Conservation (phyloP, 1,140 invertebrate species). For the Mylabris phalerata region DNA sequence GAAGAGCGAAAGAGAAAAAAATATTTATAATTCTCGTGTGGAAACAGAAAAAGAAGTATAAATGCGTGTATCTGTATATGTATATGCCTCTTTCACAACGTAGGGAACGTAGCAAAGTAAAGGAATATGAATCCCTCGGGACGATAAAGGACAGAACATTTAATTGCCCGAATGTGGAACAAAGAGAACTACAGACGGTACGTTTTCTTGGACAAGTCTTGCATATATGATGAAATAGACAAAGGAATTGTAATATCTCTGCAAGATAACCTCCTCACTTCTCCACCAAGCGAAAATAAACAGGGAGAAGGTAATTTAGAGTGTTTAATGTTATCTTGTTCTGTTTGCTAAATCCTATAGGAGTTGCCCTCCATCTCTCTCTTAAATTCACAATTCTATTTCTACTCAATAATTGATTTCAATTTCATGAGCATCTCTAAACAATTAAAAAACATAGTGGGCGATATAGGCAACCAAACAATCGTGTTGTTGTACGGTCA, state of each 20-base stretch:
- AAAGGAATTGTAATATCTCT: conserved; percentile 41
- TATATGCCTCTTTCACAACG: conserved; percentile 18
- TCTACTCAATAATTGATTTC: too few relatives aligned
- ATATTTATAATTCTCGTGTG: conserved; percentile 34
- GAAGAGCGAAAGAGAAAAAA: conserved; percentile 23
- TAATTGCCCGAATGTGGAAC: conserved; percentile 27
- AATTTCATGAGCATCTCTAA: too few relatives aligned
- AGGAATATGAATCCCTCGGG: conserved; percentile 33
- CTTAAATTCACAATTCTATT: too few relatives aligned
- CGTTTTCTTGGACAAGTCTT: conserved; percentile 31
- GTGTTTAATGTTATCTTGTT: conserved; percentile 12
- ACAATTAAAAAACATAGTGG: too few relatives aligned
- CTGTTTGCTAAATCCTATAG: too few relatives aligned
- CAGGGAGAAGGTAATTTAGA: conserved; percentile 32
- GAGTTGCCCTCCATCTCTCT: too few relatives aligned
- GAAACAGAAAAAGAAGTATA: conserved; percentile 27
- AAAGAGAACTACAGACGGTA: conserved; percentile 19
- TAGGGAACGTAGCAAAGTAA: conserved; percentile 14
- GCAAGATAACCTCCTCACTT: conserved; percentile 29
- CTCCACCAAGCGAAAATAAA: conserved; percentile 26
- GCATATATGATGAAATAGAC: conserved; percentile 42
- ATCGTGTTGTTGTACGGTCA: background rate
- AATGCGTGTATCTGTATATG: too few relatives aligned
- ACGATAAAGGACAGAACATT: conserved; percentile 29
- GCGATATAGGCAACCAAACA: background rate